Percentiles rank a stretch among this genome's conserved stretches.
Conservation (phyloP, 2,888 invertebrate species). For the Criorhina ranunculi region DNA sequence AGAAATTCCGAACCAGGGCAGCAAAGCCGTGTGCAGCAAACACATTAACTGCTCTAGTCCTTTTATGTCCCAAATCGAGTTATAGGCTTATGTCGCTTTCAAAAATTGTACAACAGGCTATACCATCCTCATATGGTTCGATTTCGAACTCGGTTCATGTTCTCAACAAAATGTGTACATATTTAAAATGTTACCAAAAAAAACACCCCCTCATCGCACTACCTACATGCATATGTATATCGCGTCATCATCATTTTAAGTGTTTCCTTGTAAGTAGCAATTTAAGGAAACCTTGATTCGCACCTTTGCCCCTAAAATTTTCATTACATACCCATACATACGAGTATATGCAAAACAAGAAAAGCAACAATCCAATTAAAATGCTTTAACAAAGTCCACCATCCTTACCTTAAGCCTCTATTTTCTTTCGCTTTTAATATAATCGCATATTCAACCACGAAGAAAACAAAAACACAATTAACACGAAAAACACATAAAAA, state of each 20-base stretch:
- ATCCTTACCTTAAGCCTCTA: constrained; percentile 23
- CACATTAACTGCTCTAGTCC: no score
- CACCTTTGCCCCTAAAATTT: not conserved
- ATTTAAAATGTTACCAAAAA: no score
- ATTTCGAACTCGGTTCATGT: no score
- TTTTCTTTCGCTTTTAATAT: constrained; percentile 38
- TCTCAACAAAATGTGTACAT: no score
- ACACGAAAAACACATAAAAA: constrained; percentile 27
- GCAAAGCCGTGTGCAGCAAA: no score
- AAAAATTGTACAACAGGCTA: no score
- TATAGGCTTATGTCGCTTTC: no score
- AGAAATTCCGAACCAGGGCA: no score
- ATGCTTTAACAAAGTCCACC: constrained; percentile 16
- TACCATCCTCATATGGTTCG: no score
- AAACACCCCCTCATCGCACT: no score
- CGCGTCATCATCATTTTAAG: not conserved
- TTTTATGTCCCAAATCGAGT: no score
- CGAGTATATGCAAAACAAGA: not conserved
- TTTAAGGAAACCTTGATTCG: not conserved
- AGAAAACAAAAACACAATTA: constrained; percentile 56
- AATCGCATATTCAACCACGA: constrained; percentile 35
- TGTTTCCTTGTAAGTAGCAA: not conserved
- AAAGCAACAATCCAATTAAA: constrained; percentile 7
- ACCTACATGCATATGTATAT: no score
- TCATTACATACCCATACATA: not conserved